phyloP scores from a whole-genome alignment of 2,113 vertebrate species.

The Labeo rohita region DNA sequence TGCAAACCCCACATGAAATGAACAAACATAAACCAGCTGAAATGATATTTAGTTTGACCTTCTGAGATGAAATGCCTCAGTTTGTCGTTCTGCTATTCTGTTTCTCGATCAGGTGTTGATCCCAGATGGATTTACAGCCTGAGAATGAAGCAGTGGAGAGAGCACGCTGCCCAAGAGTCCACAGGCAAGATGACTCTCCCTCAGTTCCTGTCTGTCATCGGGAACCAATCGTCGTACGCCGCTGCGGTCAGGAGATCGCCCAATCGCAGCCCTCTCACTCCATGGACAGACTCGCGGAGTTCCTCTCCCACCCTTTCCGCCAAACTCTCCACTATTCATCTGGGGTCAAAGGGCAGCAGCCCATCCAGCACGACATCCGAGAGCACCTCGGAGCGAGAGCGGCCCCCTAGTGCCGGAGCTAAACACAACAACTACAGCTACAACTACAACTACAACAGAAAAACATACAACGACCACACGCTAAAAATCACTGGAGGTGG shows the following conservation, averaged over 20 bases:
- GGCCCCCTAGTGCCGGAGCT: conserved; percentile 67
- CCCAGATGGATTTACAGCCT: conserved; percentile 86
- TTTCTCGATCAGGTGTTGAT: conserved; percentile 70
- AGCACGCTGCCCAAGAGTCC: conserved; percentile 67
- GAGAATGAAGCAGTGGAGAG: conserved; percentile 79
- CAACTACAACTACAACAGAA: conserved; percentile 59
- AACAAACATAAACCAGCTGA: not conserved
- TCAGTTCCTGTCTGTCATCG: conserved; percentile 83
- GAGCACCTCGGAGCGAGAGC: conserved; percentile 81
- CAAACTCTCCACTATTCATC: conserved; percentile 83
- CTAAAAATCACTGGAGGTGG: conserved; percentile 55
- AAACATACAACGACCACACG: conserved; percentile 69
- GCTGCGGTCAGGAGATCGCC: conserved; percentile 86
- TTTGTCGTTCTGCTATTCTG: not conserved
- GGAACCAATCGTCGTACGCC: conserved; percentile 86
- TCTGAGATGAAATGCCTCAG: not conserved
- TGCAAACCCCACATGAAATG: not conserved
- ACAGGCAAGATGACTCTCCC: conserved; percentile 76
- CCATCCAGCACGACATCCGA: conserved; percentile 90
- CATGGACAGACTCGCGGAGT: conserved; percentile 83
- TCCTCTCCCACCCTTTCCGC: conserved; percentile 85
- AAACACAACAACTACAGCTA: conserved; percentile 9
- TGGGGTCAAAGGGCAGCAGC: conserved; percentile 92
- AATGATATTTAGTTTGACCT: not conserved
- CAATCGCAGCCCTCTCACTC: conserved; percentile 64